These are phyloP conservation scores for Gymnocephalus cernua DNA, from an alignment of 2,113 vertebrate species.

Conservation along the genomic window DNA sequence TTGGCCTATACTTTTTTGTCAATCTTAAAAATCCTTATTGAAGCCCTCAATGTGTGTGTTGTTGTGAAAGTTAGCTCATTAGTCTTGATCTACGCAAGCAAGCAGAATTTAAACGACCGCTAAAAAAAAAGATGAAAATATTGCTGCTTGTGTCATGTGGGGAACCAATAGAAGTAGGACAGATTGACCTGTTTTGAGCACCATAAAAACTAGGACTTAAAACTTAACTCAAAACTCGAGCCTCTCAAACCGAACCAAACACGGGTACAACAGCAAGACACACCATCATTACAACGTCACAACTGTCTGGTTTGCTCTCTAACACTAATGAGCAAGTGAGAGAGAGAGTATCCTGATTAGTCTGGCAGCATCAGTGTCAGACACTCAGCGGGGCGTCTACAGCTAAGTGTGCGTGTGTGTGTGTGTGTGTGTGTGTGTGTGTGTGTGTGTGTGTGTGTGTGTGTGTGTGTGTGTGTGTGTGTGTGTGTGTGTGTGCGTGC, in stretches of 20 bases:
- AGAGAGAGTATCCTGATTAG: constrained; percentile 74
- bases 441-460: constrained; percentile 15
- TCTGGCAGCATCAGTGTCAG: constrained; percentile 82
- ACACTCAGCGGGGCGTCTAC: constrained; percentile 71
- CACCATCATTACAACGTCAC: constrained; percentile 57
- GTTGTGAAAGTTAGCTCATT: neutral
- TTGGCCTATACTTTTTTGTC: neutral
- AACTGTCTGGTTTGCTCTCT: constrained; percentile 63
- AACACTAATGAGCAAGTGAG: constrained; percentile 72
- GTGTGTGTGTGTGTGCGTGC: constrained; percentile 31
- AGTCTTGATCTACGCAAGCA: constrained; percentile 6
- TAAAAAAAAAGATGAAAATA: neutral
- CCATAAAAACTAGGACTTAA: constrained; percentile 28
- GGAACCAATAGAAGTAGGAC: constrained; percentile 24
- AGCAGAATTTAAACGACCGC: neutral
- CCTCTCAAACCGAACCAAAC: constrained; percentile 20
- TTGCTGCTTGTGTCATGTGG: neutral
- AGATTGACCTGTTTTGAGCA: constrained; percentile 9
- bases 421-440: constrained; percentile 29
- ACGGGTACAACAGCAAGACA: constrained; percentile 25
- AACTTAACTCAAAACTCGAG: neutral
- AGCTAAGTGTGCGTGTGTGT: constrained; percentile 44
- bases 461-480: constrained; percentile 47
- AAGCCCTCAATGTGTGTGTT: neutral
- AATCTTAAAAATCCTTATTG: neutral